Percentiles rank a stretch among this genome's conserved stretches.
These are phyloP conservation scores for Dioctria linearis DNA, from an alignment of 2,888 invertebrate species.

Conservation along the genomic window DNA sequence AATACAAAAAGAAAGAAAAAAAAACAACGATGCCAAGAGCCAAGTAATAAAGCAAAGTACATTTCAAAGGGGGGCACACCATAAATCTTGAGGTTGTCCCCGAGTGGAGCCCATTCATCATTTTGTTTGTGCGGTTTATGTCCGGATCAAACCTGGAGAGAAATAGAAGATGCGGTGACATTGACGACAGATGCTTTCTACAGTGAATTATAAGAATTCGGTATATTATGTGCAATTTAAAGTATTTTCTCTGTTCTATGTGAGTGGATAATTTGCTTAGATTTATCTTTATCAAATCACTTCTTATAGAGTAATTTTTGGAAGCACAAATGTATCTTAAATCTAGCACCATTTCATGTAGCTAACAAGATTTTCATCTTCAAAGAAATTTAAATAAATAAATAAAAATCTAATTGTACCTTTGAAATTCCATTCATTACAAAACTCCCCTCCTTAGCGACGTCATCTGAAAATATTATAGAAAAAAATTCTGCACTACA, in stretches of 20 bases:
- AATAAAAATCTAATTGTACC: no score
- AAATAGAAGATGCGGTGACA: constrained; percentile 7
- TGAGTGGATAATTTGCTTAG: neutral
- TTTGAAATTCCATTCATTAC: neutral
- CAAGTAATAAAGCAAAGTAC: constrained; percentile 21
- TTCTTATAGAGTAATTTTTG: no score
- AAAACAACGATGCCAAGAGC: neutral
- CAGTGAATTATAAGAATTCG: neutral
- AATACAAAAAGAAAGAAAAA: neutral
- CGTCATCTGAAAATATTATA: constrained; percentile 19
- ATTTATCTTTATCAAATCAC: neutral
- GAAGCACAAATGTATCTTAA: no score
- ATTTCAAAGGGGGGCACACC: neutral
- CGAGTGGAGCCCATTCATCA: constrained; percentile 44
- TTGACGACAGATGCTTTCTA: constrained; percentile 9
- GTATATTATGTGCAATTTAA: constrained; percentile 5
- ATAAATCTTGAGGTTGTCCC: constrained; percentile 48
- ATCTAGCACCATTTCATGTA: no score
- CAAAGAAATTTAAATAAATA: no score
- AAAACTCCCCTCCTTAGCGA: neutral
- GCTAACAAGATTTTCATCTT: no score
- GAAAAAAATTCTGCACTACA: neutral
- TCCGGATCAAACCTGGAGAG: constrained; percentile 25
- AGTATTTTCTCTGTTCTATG: neutral
- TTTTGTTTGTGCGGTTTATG: constrained; percentile 39